Percentiles rank a stretch among this genome's conserved stretches.
phyloP scores from a whole-genome alignment of 2,113 vertebrate species.

The Pelodiscus sinensis region DNA sequence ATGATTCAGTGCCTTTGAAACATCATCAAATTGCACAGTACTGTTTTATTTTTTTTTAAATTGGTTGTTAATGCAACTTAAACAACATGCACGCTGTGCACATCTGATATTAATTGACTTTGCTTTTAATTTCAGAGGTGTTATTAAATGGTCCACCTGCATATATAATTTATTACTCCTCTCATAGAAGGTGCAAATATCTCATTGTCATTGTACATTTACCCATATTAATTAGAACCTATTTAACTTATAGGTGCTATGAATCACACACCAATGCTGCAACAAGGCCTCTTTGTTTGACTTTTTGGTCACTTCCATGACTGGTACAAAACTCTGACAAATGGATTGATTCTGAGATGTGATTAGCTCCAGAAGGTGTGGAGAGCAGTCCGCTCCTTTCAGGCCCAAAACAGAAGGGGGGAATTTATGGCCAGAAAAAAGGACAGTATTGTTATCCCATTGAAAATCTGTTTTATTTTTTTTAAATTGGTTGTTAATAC shows the following conservation, averaged over 20 bases:
- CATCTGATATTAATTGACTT: neutral
- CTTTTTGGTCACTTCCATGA: neutral
- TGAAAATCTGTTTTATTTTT: neutral
- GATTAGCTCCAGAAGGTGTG: neutral
- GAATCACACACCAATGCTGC: neutral
- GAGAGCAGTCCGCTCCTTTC: neutral
- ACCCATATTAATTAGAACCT: neutral
- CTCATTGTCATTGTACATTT: neutral
- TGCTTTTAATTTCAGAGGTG: neutral
- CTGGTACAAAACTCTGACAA: neutral
- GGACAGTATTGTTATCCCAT: neutral
- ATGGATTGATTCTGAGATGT: conserved; percentile 1
- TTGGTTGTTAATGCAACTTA: no score
- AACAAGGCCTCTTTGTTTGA: neutral
- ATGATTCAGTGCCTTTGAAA: neutral
- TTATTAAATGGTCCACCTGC: neutral
- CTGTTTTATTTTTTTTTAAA: no score
- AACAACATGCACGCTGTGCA: neutral
- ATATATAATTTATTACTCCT: neutral
- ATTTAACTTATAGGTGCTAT: neutral
- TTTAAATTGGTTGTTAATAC: neutral
- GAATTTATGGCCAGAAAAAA: neutral
- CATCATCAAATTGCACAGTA: neutral
- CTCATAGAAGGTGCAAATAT: neutral
- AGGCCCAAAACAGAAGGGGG: neutral